A percentile compares a stretch with the other conserved stretches of the same genome.
These are phyloP conservation scores for Mus spicilegus DNA, from an alignment of 2,113 vertebrate genomes.

Conservation along the genomic window DNA sequence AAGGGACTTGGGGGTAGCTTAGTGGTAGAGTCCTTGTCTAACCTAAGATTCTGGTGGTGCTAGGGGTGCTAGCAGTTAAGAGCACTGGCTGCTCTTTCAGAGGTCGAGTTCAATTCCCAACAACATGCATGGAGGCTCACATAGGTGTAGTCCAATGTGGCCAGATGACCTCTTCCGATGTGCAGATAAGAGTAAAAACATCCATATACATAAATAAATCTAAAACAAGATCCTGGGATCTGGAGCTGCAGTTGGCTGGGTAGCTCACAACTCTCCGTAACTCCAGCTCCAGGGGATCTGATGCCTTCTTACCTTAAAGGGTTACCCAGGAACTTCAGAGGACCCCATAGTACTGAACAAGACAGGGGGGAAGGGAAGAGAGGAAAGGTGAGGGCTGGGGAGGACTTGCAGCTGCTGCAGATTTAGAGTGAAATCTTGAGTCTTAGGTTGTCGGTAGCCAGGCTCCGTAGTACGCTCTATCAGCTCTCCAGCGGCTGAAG, in stretches of 20 bases:
- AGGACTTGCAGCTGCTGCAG: neutral
- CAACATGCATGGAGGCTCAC: neutral
- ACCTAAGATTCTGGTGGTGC: neutral
- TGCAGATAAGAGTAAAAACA: neutral
- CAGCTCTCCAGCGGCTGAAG: neutral
- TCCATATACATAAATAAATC: neutral
- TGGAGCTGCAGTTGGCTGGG: neutral
- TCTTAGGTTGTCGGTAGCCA: neutral
- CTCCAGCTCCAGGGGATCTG: neutral
- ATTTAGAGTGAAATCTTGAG: constrained; percentile 22
- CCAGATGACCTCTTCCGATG: neutral
- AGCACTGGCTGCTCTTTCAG: neutral
- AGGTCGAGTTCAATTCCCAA: neutral
- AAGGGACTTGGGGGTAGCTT: neutral
- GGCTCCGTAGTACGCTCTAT: neutral
- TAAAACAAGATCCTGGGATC: neutral
- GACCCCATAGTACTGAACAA: neutral
- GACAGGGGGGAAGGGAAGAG: neutral
- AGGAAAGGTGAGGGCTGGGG: neutral
- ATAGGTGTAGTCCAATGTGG: neutral
- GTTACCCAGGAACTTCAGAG: neutral
- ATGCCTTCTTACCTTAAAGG: neutral
- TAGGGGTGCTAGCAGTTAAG: neutral
- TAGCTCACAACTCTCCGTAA: neutral
- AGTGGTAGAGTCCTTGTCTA: neutral